Base-by-base conservation (phyloP, 2,888 invertebrate species). In the Blomia tropicalis region DNA sequence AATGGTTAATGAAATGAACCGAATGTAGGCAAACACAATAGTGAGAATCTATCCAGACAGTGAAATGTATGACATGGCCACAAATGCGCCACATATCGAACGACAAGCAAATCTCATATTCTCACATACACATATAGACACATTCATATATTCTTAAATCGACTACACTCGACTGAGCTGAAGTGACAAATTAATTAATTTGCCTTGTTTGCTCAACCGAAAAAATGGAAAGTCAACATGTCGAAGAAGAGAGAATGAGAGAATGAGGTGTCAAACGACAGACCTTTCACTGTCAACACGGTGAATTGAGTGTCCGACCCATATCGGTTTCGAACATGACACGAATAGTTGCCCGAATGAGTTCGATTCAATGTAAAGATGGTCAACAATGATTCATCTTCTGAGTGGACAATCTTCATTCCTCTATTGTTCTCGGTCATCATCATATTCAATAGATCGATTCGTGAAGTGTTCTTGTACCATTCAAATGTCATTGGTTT, bases 401-500 rank as follows among this genome's bases (percentile, higher is more conserved):
- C 51, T 25, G 5, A 7, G 27, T 60, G 30, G n/a, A 25, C 27
- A 27, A 2, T 47, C n/a, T n/a, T n/a, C n/a, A n/a, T n/a, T n/a
- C n/a, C n/a, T 25, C 51, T 47, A 47, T 14, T 11, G 51, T 47
- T 47, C 7, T 7, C 7, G n/a, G 7, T 19, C 51, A 27, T 14
- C 22, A n/a, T 11, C 2, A 60, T 32, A 23, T 27, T 36, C n/a
- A 30, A 43, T 23, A 63, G 61, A 41, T 66, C n/a, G n/a, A n/a
- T n/a, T n/a, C n/a, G n/a, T 11, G 36, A 36, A 7, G 36, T 11
- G 36, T 36, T 62, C 59, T 64, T 68, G 47, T 43, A 59, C 68
- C 67, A 68, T 4, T 47, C 30, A 61, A 67, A 65, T 2, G n/a
- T 4, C 22, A 68, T 62, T 1, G 68, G 67, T 23, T 60, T 58